Conservation (phyloP, 2,888 invertebrate genomes). For the Cryptocheilus praepositus region DNA sequence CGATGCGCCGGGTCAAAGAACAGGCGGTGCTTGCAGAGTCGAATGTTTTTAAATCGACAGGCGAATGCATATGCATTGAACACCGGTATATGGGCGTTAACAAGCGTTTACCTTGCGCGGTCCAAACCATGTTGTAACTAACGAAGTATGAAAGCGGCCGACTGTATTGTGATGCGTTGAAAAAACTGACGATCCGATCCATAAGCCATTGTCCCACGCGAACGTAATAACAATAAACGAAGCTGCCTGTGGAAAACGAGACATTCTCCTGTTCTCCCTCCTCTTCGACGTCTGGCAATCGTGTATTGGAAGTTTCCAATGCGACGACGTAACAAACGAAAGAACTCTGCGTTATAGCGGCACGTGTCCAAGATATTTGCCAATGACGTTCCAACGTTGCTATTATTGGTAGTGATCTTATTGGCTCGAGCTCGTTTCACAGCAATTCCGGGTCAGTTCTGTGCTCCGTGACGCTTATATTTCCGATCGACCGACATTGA, state of each 20-base stretch:
- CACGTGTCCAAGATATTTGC: slow-evolving; percentile 58
- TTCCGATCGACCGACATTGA: too few species aligned
- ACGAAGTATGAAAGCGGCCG: not conserved
- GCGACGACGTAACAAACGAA: slow-evolving; percentile 36
- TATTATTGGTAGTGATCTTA: slow-evolving; percentile 43
- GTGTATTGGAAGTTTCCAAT: slow-evolving; percentile 54
- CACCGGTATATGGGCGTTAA: too few species aligned
- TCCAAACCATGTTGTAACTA: not conserved
- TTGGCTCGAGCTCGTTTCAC: too few species aligned
- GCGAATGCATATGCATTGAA: too few species aligned
- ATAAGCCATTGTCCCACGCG: slow-evolving; percentile 26
- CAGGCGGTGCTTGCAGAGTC: too few species aligned
- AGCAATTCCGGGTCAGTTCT: too few species aligned
- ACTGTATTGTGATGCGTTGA: not conserved
- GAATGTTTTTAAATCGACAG: too few species aligned
- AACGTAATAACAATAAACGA: slow-evolving; percentile 52
- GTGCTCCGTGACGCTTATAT: too few species aligned
- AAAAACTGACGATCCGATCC: not conserved
- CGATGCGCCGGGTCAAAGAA: too few species aligned
- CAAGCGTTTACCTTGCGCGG: not conserved
- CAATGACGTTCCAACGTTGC: slow-evolving; percentile 48
- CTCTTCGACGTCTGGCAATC: not conserved
- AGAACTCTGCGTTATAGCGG: slow-evolving; percentile 50
- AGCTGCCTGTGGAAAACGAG: slow-evolving; percentile 45
- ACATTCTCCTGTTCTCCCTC: slow-evolving; percentile 13